These are phyloP conservation scores for Antitype chi DNA, from an alignment of 2,888 invertebrate genomes.

Conservation along the genomic window DNA sequence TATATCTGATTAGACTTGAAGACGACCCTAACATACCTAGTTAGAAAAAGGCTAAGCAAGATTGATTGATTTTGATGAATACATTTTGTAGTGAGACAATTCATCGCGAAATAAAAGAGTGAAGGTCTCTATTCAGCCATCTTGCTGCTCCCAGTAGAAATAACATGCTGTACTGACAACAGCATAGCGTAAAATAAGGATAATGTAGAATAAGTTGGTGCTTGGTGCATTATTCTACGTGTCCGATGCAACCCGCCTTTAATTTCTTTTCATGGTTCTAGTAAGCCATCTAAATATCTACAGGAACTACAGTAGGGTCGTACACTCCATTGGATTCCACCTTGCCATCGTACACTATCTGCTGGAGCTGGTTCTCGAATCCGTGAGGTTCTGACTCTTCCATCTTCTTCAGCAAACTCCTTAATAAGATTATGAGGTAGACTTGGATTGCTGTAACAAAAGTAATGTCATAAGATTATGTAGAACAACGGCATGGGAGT, in stretches of 20 bases:
- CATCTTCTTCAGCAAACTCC: slow-evolving; percentile 81
- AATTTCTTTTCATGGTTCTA: too few species aligned
- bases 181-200: not conserved
- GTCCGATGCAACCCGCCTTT: not conserved
- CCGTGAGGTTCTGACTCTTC: slow-evolving; percentile 70
- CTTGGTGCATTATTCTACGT: not conserved
- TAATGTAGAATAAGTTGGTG: too few species aligned
- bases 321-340: slow-evolving; percentile 71
- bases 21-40: too few species aligned
- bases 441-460: slow-evolving; percentile 77
- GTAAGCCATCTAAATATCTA: slow-evolving; percentile 40
- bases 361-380: slow-evolving; percentile 82
- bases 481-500: not conserved
- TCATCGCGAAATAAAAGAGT: not conserved
- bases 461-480: not conserved
- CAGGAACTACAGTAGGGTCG: slow-evolving; percentile 67
- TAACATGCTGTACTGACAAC: not conserved
- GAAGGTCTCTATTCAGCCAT: not conserved
- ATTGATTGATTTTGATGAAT: not conserved
- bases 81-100: not conserved
- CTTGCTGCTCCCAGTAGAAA: too few species aligned
- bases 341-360: slow-evolving; percentile 78
- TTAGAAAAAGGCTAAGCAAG: too few species aligned
- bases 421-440: slow-evolving; percentile 78
- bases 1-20: too few species aligned